Evolutionary conservation across 2,113 vertebrate genomes (phyloP).

Genomic region (Phrynosoma blainvillii): DNA sequence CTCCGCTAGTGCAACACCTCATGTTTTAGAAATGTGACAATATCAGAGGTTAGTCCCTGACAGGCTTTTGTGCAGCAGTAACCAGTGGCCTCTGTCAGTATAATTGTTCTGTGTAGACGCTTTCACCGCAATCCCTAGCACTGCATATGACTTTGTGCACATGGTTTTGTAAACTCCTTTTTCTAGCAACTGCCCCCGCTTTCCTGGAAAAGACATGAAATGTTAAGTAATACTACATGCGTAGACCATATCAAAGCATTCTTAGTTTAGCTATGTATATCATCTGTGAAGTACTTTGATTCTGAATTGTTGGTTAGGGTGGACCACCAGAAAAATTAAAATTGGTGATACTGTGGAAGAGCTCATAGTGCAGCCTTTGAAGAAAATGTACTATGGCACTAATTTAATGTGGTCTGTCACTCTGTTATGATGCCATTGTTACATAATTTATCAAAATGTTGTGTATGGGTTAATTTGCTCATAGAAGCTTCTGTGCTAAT

Average conservation of each 20-base stretch:
- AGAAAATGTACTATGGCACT: neutral
- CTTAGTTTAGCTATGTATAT: neutral
- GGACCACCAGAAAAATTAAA: neutral
- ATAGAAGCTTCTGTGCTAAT: neutral
- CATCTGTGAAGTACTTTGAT: neutral
- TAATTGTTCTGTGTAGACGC: neutral
- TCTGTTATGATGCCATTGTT: neutral
- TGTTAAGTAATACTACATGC: neutral
- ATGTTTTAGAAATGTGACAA: neutral
- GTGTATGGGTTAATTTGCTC: neutral
- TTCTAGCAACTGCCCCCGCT: neutral
- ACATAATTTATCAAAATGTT: neutral
- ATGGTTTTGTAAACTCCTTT: neutral
- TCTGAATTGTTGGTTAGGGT: neutral
- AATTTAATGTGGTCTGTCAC: too few species aligned
- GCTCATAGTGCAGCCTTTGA: neutral
- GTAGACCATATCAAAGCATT: neutral
- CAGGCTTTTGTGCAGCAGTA: neutral
- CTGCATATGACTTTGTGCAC: neutral
- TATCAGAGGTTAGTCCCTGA: neutral
- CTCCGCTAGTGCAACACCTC: neutral
- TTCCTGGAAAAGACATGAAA: neutral
- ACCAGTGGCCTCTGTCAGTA: neutral
- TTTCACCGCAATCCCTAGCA: neutral
- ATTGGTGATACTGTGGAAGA: neutral